Base-by-base conservation (phyloP, 1,140 invertebrate species). In the Drosophila sucinea region DNA sequence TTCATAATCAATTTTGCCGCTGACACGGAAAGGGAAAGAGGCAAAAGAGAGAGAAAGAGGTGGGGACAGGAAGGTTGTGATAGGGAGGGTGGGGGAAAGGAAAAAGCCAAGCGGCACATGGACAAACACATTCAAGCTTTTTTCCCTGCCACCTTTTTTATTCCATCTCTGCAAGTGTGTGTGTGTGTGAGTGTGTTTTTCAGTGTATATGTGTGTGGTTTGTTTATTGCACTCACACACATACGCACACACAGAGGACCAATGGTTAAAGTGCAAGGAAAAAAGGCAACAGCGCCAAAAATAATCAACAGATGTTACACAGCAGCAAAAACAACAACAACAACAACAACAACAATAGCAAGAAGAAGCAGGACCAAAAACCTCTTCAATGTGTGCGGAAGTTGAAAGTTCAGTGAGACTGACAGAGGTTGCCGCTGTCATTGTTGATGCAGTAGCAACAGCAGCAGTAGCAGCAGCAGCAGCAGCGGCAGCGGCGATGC, bases 1-100 rank as follows among this genome's bases (percentile, higher is more conserved):
- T 89, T 87, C 84, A 87, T 87, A 87, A 87, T 87, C 83, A 87
- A 87, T 87, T 87, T 87, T 87, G 83, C 81, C 58, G 71, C 77
- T 77, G 83, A 87, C 83, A 82, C 77, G 76, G 60, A 27, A 60
- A 51, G 57, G 1, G 61, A 33, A 29, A 55, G 38, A 38, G 8
- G 1, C 35, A 68, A 35, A 35, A 55, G 58, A 86, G 61, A 38
- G 11, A 4, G 35, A 3, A 1, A 38, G 55, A 80, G 32, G 51
- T 41, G 61, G 38, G 27, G 66, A 33, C 33, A 33, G 54, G n/a
- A 73, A 55, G 58, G 47, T 17, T 17, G 17, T 17, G 17, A 17
- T 17, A 17, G 17, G 58, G 32, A 33, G 17, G 33, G 6, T 8
- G 5, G 56, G 23, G 47, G 35, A 78, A 17, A 17, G 17, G 71